Conservation (phyloP, 2,797 vertebrate species). For the Malacoctenus gilli region DNA sequence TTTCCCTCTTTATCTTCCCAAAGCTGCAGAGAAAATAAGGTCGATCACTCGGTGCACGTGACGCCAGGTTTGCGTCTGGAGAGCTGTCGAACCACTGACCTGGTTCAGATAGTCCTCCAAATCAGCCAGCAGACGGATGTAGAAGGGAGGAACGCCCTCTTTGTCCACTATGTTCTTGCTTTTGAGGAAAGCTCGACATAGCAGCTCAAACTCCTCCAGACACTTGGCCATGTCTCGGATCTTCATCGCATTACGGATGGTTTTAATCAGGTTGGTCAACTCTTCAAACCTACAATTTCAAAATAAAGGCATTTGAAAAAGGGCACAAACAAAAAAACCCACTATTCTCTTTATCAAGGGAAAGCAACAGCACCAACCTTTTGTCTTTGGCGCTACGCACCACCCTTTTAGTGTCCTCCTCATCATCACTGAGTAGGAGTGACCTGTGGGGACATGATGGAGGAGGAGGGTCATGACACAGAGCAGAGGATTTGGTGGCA, state of each 20-base stretch:
- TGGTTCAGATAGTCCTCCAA: slow-evolving; percentile 92
- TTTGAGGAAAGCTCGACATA: slow-evolving; percentile 90
- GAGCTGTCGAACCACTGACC: slow-evolving; percentile 65
- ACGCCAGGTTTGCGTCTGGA: too few relatives aligned
- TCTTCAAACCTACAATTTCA: slow-evolving; percentile 87
- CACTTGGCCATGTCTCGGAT: slow-evolving; percentile 93
- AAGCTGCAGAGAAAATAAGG: slow-evolving; percentile 70
- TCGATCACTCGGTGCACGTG: neutral
- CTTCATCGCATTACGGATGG: slow-evolving; percentile 95
- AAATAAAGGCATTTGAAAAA: too few relatives aligned
- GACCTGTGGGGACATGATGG: slow-evolving; percentile 70
- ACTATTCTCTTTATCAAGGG: too few relatives aligned
- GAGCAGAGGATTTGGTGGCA: too few relatives aligned
- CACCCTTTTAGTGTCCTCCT: slow-evolving; percentile 92
- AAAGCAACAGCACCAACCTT: slow-evolving; percentile 74
- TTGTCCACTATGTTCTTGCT: slow-evolving; percentile 94
- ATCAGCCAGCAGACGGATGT: slow-evolving; percentile 90
- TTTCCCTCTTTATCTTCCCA: slow-evolving; percentile 96
- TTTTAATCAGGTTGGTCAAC: slow-evolving; percentile 91
- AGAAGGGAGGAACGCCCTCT: slow-evolving; percentile 90
- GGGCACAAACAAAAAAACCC: too few relatives aligned
- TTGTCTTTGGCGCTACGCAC: slow-evolving; percentile 95
- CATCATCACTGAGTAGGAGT: slow-evolving; percentile 89
- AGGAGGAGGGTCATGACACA: too few relatives aligned
- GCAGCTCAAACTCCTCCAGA: slow-evolving; percentile 92